phyloP scores from a whole-genome alignment of 2,888 invertebrate genomes.

The Gastrophysa polygoni region DNA sequence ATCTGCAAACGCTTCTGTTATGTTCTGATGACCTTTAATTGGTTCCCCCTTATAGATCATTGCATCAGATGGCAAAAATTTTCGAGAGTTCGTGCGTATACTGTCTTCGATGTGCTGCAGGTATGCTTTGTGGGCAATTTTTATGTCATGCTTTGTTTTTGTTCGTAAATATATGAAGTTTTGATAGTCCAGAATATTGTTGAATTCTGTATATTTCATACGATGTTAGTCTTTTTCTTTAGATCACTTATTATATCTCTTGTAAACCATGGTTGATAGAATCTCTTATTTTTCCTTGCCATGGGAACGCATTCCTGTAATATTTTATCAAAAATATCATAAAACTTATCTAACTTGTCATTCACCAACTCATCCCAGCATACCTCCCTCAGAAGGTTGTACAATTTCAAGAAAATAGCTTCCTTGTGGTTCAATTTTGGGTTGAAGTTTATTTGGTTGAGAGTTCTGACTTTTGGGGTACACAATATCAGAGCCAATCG shows the following conservation, averaged over 20 bases:
- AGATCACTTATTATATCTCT: not conserved
- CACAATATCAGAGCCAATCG: too few relatives aligned
- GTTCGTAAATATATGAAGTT: not conserved
- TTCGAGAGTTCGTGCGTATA: not conserved
- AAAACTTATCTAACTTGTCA: not conserved
- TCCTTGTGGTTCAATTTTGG: constrained; percentile 1
- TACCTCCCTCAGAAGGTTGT: not conserved
- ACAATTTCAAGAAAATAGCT: constrained; percentile 6
- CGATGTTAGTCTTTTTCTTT: not conserved
- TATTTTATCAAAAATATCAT: constrained; percentile 3
- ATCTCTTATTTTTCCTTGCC: not conserved
- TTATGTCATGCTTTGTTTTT: not conserved
- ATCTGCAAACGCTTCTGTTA: not conserved
- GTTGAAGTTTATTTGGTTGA: too few relatives aligned
- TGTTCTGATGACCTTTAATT: not conserved
- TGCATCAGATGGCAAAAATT: not conserved
- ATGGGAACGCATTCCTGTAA: not conserved
- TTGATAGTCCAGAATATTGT: not conserved
- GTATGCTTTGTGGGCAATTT: not conserved
- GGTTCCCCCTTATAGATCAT: not conserved
- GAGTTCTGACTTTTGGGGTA: too few relatives aligned
- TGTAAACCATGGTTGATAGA: not conserved
- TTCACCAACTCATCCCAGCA: not conserved
- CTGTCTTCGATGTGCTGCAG: not conserved
- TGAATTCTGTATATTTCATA: not conserved